Conservation (phyloP, 2,797 vertebrate species). For the Naso thynnoides region DNA sequence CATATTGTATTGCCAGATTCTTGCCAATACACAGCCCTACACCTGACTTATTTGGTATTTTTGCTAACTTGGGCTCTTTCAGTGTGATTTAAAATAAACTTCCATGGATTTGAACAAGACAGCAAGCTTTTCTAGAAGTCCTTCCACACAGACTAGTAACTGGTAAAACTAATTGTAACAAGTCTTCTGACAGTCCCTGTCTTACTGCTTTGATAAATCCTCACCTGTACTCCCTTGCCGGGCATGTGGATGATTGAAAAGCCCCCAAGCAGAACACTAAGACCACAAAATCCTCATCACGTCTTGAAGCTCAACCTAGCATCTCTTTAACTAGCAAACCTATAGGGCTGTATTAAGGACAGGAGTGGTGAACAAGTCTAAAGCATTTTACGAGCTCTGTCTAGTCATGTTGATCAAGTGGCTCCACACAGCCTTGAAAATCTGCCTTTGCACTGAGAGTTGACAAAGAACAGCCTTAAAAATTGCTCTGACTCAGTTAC, state of each 20-base stretch:
- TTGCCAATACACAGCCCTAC: too few relatives aligned
- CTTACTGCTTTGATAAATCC: conserved; percentile 21
- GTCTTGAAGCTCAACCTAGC: conserved; percentile 21
- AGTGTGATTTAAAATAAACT: conserved; percentile 25
- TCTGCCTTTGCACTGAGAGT: conserved; percentile 15
- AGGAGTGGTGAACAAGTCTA: neutral
- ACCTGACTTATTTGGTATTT: conserved; percentile 39
- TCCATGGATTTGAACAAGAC: conserved; percentile 29
- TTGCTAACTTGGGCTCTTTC: conserved; percentile 9
- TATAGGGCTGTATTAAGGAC: conserved; percentile 27
- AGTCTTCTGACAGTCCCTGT: conserved; percentile 11
- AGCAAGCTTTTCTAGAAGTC: conserved; percentile 13
- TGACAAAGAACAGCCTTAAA: neutral
- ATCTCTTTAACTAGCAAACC: conserved; percentile 23
- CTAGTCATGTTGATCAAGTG: conserved; percentile 30
- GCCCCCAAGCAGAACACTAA: conserved; percentile 41
- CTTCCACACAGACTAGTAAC: conserved; percentile 6
- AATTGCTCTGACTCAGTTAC: neutral
- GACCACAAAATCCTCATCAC: conserved; percentile 33
- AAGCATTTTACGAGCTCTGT: conserved; percentile 27
- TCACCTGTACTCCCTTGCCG: conserved; percentile 3
- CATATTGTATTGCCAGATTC: too few relatives aligned
- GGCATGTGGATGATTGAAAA: conserved; percentile 49
- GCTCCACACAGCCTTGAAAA: conserved; percentile 12
- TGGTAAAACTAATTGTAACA: conserved; percentile 16